Evolutionary conservation across 1,140 invertebrate species (phyloP), one percentile per base, ranked within the genome.

Genomic region (Amphibalanus amphitrite): DNA sequence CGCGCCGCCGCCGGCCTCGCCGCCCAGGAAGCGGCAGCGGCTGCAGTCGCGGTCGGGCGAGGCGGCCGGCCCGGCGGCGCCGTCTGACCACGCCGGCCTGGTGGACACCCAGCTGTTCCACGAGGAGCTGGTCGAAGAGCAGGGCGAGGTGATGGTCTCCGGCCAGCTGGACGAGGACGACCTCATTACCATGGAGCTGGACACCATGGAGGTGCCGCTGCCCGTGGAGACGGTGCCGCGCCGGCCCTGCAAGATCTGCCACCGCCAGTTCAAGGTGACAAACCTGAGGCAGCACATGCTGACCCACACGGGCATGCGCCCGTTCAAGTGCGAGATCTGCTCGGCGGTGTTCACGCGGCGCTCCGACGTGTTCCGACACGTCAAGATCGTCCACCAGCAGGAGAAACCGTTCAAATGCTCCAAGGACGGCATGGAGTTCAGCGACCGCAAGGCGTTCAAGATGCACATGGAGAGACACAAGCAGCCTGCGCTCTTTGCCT

Each of bases 281-380:
- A 95, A 97, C 77, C 83, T 97, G 69, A 95, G 92, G 70, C 90
- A 96, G 0, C 95, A 98, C 77, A 90, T 92, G 83, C 84, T 94
- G 38, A 93, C 92, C 13, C 95, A 98, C 76, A 89, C 87, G 0
- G 91, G 90, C 0, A 90, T 90, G 74, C 84, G 89, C 65, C 91
- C 91, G 0, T 93, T 91, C 77, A 82, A 87, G 23, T 93, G 90
- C 81, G 74, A 76, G 67, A 73, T 76, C 30, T 76, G 75, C 40
- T 73, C 73, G 40, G 70, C 75, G 20, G 72, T 73, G 3, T 76
- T 75, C 67, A 74, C 75, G 28, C 75, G 74, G 69, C 74, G 74
- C 26, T 76, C 75, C 0, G 75, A 74, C 30, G 74, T 74, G 25
- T 74, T 74, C 69, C 74, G 74, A 40, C 75, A 76, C 71, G 74